These are phyloP conservation scores for Tragulus kanchil DNA, from an alignment of 2,113 vertebrate genomes.

Conservation along the genomic window DNA sequence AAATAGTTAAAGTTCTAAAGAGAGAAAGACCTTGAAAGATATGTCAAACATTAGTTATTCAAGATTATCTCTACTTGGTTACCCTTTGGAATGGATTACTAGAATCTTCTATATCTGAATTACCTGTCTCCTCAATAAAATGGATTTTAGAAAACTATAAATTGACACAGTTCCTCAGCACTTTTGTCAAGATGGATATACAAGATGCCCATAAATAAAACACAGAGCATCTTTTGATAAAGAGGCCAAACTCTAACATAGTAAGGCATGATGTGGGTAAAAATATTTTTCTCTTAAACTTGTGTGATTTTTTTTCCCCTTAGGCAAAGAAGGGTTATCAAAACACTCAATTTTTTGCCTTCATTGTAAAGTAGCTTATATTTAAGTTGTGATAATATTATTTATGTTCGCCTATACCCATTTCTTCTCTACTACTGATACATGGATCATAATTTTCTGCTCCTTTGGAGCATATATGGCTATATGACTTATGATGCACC, in stretches of 20 bases:
- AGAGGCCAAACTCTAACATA: background rate
- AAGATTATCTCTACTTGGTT: background rate
- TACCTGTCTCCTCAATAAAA: background rate
- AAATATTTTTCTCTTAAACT: background rate
- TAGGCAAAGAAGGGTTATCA: background rate
- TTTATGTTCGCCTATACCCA: background rate
- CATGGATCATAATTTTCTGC: background rate
- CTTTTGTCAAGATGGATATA: background rate
- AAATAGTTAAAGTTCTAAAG: background rate
- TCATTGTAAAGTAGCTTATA: background rate
- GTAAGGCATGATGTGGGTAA: background rate
- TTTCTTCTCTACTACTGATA: background rate
- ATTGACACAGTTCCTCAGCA: background rate
- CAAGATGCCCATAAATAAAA: background rate
- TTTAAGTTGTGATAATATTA: background rate
- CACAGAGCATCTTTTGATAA: background rate
- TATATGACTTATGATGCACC: background rate
- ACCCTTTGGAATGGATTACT: background rate
- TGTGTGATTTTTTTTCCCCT: background rate
- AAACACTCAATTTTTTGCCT: background rate
- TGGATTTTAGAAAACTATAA: background rate
- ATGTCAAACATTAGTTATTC: background rate
- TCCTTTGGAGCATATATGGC: background rate
- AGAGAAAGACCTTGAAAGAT: background rate
- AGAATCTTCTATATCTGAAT: background rate